Percentiles rank a stretch among this genome's conserved stretches.
phyloP scores from a whole-genome alignment of 2,113 vertebrate species.

The Caranx ignobilis region DNA sequence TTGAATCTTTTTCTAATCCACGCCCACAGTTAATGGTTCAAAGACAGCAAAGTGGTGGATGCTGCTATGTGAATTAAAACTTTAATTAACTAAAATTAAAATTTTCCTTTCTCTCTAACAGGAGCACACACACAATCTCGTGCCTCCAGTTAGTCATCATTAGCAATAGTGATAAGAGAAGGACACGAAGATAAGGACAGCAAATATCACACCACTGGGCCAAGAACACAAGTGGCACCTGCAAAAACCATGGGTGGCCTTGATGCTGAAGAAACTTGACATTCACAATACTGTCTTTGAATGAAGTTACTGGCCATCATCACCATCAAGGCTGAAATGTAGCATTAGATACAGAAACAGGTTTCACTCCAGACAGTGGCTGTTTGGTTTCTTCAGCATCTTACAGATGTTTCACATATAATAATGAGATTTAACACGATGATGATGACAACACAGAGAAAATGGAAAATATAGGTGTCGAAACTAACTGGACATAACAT shows the following conservation, averaged over 20 bases:
- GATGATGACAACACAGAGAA: not conserved
- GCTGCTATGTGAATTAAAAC: conserved; percentile 5
- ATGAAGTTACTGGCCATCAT: not conserved
- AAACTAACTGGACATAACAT: not conserved
- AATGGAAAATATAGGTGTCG: not conserved
- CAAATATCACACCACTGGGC: conserved; percentile 10
- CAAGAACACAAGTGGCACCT: conserved; percentile 1
- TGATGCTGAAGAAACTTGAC: not conserved
- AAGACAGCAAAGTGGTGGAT: not conserved
- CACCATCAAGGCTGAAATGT: not conserved
- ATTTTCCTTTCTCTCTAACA: conserved; percentile 10
- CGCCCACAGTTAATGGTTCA: too few species aligned
- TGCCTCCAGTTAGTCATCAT: conserved; percentile 32
- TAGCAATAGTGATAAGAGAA: conserved; percentile 44
- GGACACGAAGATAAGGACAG: conserved; percentile 39
- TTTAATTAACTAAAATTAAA: too few species aligned
- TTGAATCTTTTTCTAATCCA: not conserved
- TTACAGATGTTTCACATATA: not conserved
- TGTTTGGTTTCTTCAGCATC: not conserved
- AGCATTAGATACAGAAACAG: not conserved
- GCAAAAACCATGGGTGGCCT: conserved; percentile 11
- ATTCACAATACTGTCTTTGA: not conserved
- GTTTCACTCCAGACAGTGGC: not conserved
- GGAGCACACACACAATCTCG: not conserved
- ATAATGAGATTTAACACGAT: not conserved